Conservation (phyloP, 2,113 vertebrate genomes). For the Micronisus gabar region DNA sequence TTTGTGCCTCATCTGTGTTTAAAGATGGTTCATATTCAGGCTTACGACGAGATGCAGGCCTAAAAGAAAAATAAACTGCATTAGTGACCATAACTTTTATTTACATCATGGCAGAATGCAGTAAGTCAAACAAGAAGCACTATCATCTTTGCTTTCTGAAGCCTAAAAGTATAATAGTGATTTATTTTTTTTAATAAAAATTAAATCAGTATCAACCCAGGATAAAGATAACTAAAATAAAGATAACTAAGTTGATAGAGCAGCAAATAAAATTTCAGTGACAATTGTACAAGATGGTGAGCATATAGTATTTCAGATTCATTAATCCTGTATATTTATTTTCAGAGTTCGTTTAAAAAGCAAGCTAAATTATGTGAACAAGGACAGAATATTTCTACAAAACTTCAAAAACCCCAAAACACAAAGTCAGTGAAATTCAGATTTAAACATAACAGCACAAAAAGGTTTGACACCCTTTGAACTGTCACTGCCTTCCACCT, state of each 20-base stretch:
- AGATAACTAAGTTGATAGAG: neutral
- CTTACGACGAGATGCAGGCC: conserved; percentile 81
- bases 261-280: neutral
- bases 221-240: neutral
- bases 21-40: conserved; percentile 62
- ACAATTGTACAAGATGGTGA: neutral
- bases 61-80: conserved; percentile 6
- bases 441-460: neutral
- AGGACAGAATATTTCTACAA: neutral
- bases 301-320: neutral
- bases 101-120: neutral
- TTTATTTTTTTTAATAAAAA: neutral
- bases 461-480: neutral
- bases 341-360: neutral
- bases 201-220: neutral
- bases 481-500: neutral
- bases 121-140: neutral
- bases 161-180: neutral
- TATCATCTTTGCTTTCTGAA: neutral
- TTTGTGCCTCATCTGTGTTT: conserved; percentile 84
- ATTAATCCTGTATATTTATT: neutral
- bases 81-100: neutral
- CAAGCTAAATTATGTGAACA: neutral
- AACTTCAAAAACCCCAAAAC: neutral
- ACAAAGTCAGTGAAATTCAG: neutral